Conservation (phyloP, 2,797 vertebrate species). For the Galago senegalensis region DNA sequence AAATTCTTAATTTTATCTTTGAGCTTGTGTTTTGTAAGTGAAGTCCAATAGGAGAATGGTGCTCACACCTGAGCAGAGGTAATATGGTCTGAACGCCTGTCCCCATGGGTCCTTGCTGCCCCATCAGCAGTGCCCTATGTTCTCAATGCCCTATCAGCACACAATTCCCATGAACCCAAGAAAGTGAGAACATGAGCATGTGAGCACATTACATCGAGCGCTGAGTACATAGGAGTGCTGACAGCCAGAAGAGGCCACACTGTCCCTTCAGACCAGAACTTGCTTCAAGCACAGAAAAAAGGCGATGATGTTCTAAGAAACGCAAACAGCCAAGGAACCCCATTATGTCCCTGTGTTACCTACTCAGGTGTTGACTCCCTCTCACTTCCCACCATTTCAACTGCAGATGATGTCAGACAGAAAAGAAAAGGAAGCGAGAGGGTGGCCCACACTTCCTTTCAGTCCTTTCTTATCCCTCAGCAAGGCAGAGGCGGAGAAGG, state of each 20-base stretch:
- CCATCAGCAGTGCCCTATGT: no score
- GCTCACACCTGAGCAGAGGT: background rate
- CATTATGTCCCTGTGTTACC: background rate
- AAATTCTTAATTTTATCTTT: constrained; percentile 26
- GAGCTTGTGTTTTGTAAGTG: background rate
- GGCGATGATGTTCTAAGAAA: background rate
- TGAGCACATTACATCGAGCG: no score
- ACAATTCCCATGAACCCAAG: background rate
- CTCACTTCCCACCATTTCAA: background rate
- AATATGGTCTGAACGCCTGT: background rate
- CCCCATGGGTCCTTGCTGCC: background rate
- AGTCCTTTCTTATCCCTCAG: background rate
- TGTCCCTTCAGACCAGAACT: constrained; percentile 15
- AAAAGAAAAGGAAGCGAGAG: background rate
- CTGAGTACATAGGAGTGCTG: background rate
- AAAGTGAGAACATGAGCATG: background rate
- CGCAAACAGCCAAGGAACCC: background rate
- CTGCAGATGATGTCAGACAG: background rate
- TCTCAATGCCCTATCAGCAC: background rate
- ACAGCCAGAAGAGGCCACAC: background rate
- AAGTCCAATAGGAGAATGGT: background rate
- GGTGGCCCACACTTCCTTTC: background rate
- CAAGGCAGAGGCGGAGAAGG: background rate
- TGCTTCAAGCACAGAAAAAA: background rate
- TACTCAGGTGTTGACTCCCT: background rate